Evolutionary conservation across 2,113 vertebrate genomes (phyloP).

Genomic region (Brachirus orientalis): DNA sequence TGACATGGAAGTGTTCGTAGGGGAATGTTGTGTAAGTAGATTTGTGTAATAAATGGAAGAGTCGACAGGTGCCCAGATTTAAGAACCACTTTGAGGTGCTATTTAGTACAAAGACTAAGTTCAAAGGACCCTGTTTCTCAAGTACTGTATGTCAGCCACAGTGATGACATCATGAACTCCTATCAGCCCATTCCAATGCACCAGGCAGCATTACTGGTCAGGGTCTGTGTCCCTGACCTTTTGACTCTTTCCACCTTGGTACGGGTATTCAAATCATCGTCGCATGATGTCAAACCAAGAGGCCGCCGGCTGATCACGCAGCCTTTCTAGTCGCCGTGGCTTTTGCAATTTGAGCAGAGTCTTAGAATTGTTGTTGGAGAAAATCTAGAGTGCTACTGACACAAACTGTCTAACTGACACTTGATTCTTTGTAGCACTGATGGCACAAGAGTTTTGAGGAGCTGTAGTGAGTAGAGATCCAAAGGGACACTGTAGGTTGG

Average conservation of each 20-base stretch:
- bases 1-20: slow-evolving; percentile 66
- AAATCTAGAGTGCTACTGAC: slow-evolving; percentile 10
- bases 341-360: slow-evolving; percentile 39
- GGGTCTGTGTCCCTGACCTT: slow-evolving; percentile 21
- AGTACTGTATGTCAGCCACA: slow-evolving; percentile 30
- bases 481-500: slow-evolving; percentile 78
- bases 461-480: slow-evolving; percentile 51
- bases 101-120: slow-evolving; percentile 28
- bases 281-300: slow-evolving; percentile 39
- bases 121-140: slow-evolving; percentile 31
- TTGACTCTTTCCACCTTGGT: slow-evolving; percentile 34
- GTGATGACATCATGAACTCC: slow-evolving; percentile 22
- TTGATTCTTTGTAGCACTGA: slow-evolving; percentile 46
- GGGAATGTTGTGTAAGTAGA: slow-evolving; percentile 54
- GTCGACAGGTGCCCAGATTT: slow-evolving; percentile 45
- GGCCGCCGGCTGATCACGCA: not conserved
- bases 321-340: slow-evolving; percentile 8
- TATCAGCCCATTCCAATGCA: slow-evolving; percentile 24
- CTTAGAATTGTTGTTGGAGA: slow-evolving; percentile 9
- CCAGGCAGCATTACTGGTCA: slow-evolving; percentile 13
- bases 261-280: slow-evolving; percentile 48
- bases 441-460: slow-evolving; percentile 50
- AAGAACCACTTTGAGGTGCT: slow-evolving; percentile 60
- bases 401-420: slow-evolving; percentile 39
- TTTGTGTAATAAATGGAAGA: slow-evolving; percentile 45